Evolutionary conservation across 1,140 invertebrate genomes (phyloP).

Genomic region (Piezodorus guildinii): DNA sequence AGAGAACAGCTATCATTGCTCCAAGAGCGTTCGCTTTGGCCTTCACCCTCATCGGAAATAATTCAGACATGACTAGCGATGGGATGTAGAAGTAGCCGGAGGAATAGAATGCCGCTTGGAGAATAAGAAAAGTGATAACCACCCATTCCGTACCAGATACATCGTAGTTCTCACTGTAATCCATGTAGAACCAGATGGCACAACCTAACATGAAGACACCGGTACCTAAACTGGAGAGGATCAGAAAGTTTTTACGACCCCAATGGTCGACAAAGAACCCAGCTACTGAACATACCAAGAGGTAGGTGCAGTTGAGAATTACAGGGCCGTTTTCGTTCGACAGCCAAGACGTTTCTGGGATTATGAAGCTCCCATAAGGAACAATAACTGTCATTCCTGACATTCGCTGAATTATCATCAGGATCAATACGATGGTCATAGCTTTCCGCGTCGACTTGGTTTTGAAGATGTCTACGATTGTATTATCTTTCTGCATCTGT

Average conservation of each 20-base stretch:
- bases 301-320: background rate
- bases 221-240: background rate
- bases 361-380: background rate
- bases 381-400: background rate
- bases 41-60: background rate
- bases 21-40: constrained; percentile 1
- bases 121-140: background rate
- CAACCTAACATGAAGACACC: background rate
- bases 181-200: background rate
- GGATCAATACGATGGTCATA: background rate
- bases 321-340: background rate
- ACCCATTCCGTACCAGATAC: background rate
- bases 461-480: background rate
- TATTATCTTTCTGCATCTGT: background rate
- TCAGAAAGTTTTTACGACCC: background rate
- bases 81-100: background rate
- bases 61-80: background rate
- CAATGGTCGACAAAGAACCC: background rate
- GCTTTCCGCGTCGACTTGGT: background rate
- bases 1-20: background rate
- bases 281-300: background rate
- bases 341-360: background rate
- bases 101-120: background rate
- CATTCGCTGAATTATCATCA: background rate
- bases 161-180: background rate